Base-by-base conservation (phyloP, 1,140 invertebrate genomes). In the Notospermus geniculatus region DNA sequence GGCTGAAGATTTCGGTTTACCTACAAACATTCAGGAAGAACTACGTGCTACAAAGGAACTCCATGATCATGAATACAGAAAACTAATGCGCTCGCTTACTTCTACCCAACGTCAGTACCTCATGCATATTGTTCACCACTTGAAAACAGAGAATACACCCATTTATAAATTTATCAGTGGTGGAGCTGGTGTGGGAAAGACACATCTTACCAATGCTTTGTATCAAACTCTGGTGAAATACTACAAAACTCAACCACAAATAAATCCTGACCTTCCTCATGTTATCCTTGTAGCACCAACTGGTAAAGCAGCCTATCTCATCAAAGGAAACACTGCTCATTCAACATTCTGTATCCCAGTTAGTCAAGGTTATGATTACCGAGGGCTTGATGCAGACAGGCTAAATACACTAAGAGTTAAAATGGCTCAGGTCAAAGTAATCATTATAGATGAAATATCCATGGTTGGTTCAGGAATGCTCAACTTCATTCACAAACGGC, bases 381-480 rank as follows among this genome's bases (percentile, higher is more conserved):
- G 66, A 60, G 59, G 61, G 23, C 54, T 70, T 17, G 62, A 63
- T 39, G 59, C 57, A 50, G 64, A 62, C 2, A 57, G 60, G 28
- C 46, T 70, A 25, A 61, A 68, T 53, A 62, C 58, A 36, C 45
- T 66, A n/a, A 25, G 58, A 60, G 54, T 15, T 1, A 59, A 56
- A 19, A 46, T 50, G 15, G 17, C 17, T n/a, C 30, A 17, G 19
- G 22, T 59, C 17, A 56, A 62, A 54, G 19, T 63, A 23, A 30
- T 66, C 29, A 54, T 71, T 17, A 71, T 71, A 25, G 67, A 65
- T 63, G 67, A 71, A 59, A 58, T 69, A n/a, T 69, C 58, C 2
- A 69, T 71, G 67, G 67, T 69, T 55, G 67, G 69, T 13, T 65
- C 58, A 27, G 55, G 39, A n/a, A 71, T 67, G 67, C 57, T 71